phyloP scores from a whole-genome alignment of 2,113 vertebrate genomes.

The Neotoma lepida region DNA sequence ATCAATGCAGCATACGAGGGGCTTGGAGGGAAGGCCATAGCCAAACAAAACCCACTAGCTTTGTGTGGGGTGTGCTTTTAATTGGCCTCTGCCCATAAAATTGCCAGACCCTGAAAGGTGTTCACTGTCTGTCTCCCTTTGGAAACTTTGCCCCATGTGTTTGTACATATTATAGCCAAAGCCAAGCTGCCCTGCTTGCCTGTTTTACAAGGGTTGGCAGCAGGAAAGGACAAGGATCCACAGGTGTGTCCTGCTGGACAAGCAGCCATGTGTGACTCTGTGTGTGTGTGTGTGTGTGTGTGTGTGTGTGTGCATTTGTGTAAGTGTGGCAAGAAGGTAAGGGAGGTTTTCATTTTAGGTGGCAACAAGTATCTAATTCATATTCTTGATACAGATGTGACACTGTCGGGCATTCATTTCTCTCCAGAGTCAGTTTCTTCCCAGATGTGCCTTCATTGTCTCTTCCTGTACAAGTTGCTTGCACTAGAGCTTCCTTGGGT shows the following conservation, averaged over 20 bases:
- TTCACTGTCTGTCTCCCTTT: conserved; percentile 82
- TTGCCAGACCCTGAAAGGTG: conserved; percentile 78
- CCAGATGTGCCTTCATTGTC: background rate
- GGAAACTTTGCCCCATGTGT: conserved; percentile 82
- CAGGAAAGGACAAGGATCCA: background rate
- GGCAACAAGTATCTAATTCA: background rate
- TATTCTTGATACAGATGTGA: background rate
- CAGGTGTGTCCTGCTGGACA: conserved; percentile 39
- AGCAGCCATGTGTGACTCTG: background rate
- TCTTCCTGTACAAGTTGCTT: background rate
- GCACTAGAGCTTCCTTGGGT: background rate
- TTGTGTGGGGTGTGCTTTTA: conserved; percentile 65
- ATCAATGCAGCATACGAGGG: background rate
- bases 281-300: background rate
- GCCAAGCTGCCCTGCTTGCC: conserved; percentile 78
- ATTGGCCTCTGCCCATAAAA: conserved; percentile 73
- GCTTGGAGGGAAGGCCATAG: conserved; percentile 23
- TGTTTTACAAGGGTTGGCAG: conserved; percentile 79
- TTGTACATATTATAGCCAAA: conserved; percentile 72
- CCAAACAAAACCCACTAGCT: conserved; percentile 81
- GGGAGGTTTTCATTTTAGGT: background rate
- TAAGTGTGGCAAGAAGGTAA: background rate
- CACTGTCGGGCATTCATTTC: too few species aligned
- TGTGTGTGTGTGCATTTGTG: too few species aligned
- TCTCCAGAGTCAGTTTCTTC: background rate